Conservation (phyloP, 1,140 invertebrate species). For the Gerris buenoi region DNA sequence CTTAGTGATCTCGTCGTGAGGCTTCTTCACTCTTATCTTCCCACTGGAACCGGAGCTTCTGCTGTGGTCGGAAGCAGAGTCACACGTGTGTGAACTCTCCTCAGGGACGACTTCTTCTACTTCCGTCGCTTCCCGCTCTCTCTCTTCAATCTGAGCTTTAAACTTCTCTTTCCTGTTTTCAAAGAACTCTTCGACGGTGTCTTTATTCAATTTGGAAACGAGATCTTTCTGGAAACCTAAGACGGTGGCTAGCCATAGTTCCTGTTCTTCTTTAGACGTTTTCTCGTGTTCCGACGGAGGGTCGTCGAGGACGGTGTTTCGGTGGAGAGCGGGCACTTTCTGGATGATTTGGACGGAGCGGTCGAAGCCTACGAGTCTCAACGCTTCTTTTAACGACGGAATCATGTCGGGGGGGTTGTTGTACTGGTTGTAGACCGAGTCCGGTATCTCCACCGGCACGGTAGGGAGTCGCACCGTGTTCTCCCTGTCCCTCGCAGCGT, state of each 20-base stretch:
- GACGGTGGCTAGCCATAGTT: neutral
- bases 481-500: neutral
- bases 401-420: neutral
- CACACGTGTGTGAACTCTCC: neutral
- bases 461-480: neutral
- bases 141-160: neutral
- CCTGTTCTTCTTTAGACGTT: neutral
- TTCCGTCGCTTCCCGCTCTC: neutral
- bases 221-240: neutral
- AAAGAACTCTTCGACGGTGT: neutral
- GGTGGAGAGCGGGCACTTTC: neutral
- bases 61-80: neutral
- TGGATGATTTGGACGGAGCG: neutral
- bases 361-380: neutral
- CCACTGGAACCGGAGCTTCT: neutral
- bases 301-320: neutral
- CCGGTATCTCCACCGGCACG: neutral
- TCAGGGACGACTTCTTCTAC: neutral
- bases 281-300: neutral
- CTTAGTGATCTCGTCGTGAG: neutral
- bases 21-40: neutral
- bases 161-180: neutral
- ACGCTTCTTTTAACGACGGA: neutral
- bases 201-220: neutral
- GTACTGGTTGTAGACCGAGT: neutral